Percentiles rank a stretch among this genome's conserved stretches.
Conservation (phyloP, 2,797 vertebrate species). For the Fratercula arctica region DNA sequence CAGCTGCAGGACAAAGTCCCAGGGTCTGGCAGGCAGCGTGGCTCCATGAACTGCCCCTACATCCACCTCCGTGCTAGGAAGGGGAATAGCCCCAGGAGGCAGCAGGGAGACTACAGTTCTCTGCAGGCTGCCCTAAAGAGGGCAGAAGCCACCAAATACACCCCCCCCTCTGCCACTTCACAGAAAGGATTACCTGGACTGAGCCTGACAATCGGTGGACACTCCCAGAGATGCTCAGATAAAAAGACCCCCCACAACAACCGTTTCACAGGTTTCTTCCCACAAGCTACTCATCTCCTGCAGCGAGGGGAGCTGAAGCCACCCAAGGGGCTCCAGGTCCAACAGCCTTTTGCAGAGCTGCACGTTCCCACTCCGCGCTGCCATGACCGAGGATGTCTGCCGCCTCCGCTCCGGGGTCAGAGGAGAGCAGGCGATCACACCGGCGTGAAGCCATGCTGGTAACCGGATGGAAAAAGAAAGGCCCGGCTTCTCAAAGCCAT, state of each 20-base stretch:
- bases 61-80: neutral
- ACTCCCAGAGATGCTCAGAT: neutral
- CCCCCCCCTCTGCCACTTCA: neutral
- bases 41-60: neutral
- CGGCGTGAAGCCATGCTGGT: neutral
- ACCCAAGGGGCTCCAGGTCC: neutral
- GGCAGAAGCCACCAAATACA: neutral
- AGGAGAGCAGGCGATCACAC: neutral
- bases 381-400: too few relatives aligned
- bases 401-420: accelerated
- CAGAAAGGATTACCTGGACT: neutral
- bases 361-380: neutral
- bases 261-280: neutral
- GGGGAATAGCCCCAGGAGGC: neutral
- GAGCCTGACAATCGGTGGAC: neutral
- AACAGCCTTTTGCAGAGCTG: neutral
- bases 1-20: neutral
- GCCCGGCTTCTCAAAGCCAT: neutral
- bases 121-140: neutral
- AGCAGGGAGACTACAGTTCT: neutral
- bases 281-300: neutral
- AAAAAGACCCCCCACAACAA: neutral
- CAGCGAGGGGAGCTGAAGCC: neutral
- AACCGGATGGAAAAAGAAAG: neutral
- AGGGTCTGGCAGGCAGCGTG: accelerated